Percentiles rank a stretch among this genome's conserved stretches.
These are phyloP conservation scores for Noturus placidus DNA, from an alignment of 2,113 vertebrate genomes.

Conservation along the genomic window DNA sequence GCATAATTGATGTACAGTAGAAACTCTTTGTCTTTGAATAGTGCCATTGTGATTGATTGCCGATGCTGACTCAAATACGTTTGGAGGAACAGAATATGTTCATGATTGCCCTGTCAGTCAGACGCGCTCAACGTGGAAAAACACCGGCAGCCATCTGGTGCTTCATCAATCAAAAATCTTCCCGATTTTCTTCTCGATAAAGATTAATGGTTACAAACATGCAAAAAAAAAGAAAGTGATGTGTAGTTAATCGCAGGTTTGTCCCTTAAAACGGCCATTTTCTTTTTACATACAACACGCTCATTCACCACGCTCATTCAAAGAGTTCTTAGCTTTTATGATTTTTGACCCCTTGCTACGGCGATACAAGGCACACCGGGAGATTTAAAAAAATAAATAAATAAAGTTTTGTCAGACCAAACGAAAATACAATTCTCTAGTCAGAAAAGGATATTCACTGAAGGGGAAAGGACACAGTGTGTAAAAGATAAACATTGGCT, in stretches of 20 bases:
- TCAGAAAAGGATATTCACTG: background rate
- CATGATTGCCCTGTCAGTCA: constrained; percentile 48
- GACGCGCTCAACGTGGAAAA: constrained; percentile 53
- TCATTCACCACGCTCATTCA: no score
- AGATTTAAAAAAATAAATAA: no score
- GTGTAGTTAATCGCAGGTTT: background rate
- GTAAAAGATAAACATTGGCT: background rate
- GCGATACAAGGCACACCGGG: background rate
- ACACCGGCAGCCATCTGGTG: constrained; percentile 64
- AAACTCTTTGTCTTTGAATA: constrained; percentile 9
- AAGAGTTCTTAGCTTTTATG: background rate
- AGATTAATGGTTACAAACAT: constrained; percentile 9
- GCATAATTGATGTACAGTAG: constrained; percentile 16
- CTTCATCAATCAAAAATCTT: constrained; percentile 57
- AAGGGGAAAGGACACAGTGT: background rate
- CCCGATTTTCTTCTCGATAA: background rate
- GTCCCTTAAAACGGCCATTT: background rate
- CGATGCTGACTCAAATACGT: constrained; percentile 62
- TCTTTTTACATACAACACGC: background rate
- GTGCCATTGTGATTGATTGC: constrained; percentile 63
- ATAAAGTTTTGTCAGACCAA: background rate
- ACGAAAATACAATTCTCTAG: background rate
- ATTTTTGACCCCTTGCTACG: background rate
- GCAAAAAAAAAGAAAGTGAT: background rate
- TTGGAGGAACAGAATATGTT: constrained; percentile 36